These are phyloP conservation scores for Lypha dubia DNA, from an alignment of 2,888 invertebrate genomes.

Conservation along the genomic window DNA sequence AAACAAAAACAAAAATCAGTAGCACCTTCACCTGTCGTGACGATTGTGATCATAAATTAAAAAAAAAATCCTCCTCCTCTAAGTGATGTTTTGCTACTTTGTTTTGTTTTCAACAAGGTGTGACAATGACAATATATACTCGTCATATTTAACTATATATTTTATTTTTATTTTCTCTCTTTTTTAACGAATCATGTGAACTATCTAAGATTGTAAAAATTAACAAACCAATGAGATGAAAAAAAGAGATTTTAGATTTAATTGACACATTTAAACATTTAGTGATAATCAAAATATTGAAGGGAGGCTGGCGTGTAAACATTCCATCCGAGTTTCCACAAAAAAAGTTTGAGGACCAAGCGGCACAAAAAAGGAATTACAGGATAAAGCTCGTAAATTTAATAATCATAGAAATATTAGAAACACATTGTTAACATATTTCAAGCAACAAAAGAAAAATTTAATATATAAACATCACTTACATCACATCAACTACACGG, in stretches of 20 bases:
- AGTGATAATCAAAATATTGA: too few species aligned
- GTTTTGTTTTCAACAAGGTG: constrained; percentile 17
- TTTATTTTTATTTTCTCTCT: background rate
- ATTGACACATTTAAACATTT: too few species aligned
- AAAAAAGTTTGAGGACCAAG: too few species aligned
- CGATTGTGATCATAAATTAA: constrained; percentile 8
- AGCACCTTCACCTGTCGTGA: constrained; percentile 39
- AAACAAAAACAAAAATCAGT: constrained; percentile 26
- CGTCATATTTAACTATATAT: background rate
- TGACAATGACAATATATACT: constrained; percentile 40
- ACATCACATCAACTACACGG: too few species aligned
- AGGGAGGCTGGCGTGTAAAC: too few species aligned
- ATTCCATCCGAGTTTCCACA: too few species aligned
- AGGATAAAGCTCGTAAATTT: too few species aligned
- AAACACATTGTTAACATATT: too few species aligned
- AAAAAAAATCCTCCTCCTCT: background rate
- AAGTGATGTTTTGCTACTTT: background rate
- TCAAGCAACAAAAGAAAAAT: too few species aligned
- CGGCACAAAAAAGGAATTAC: too few species aligned
- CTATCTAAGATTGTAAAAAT: constrained; percentile 11
- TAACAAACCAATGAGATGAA: constrained; percentile 9
- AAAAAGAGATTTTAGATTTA: constrained; percentile 6
- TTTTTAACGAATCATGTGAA: constrained; percentile 32
- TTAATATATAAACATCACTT: too few species aligned
- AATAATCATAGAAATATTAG: too few species aligned